Evolutionary conservation across 1,140 invertebrate species (phyloP).

Genomic region (Sesamia nonagrioides): DNA sequence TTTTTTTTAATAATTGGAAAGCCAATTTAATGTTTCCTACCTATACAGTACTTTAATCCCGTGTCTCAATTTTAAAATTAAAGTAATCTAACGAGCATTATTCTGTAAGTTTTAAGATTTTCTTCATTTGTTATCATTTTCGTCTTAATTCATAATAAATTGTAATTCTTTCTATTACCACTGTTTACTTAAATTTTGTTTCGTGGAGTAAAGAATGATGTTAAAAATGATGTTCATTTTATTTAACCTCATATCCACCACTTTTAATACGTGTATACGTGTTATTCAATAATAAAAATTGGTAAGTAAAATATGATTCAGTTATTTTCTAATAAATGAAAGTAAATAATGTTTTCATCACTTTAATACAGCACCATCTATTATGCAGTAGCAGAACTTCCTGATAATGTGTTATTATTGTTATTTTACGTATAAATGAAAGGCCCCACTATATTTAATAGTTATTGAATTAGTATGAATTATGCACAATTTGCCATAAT

Average conservation of each 20-base stretch:
- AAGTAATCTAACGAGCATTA: conserved; percentile 8
- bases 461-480: too few species aligned
- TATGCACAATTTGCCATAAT: too few species aligned
- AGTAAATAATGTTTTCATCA: not conserved
- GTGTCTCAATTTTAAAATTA: conserved; percentile 11
- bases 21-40: not conserved
- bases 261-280: too few species aligned
- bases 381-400: conserved; percentile 5
- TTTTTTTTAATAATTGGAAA: not conserved
- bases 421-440: too few species aligned
- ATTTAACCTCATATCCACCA: conserved; percentile 26
- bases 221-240: conserved; percentile 53
- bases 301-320: too few species aligned
- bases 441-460: too few species aligned
- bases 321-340: not conserved
- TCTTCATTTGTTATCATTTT: conserved; percentile 29
- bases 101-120: conserved; percentile 21
- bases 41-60: not conserved
- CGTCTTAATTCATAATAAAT: conserved; percentile 17
- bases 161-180: conserved; percentile 45
- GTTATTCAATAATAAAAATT: too few species aligned
- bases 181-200: conserved; percentile 61
- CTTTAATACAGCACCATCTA: not conserved
- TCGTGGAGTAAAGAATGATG: conserved; percentile 66
- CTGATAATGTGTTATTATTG: too few species aligned